Base-by-base conservation (phyloP, 2,888 invertebrate genomes). In the Lycophotia porphyrea region DNA sequence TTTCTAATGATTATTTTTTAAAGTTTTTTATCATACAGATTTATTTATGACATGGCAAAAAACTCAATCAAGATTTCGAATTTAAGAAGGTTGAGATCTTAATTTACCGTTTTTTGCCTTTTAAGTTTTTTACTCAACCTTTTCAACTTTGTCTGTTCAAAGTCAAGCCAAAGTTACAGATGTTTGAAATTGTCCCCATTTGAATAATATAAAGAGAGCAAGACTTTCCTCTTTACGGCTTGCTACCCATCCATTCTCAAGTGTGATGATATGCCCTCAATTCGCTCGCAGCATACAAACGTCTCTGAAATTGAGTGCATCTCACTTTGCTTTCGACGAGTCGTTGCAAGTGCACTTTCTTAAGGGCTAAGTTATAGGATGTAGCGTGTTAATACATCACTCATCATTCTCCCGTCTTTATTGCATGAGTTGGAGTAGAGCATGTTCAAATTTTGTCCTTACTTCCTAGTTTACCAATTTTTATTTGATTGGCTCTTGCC, bases 251-350 rank as follows among this genome's bases (percentile, higher is more conserved):
- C 2, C 39, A 55, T 60, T 80, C 52, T 34, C 42, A 65, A 42
- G 81, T 72, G 65, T 58, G 67, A 64, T 64, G 68, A 31, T 65
- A 31, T n/a, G 85, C 27, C 73, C 85, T 69, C 85, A 63, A 84
- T 84, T 58, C 52, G 42, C 31, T 34, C 65, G 64, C 68, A 42
- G 55, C 75, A 80, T 78, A 74, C 76, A 72, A 76, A 68, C 61
- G 42, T 39, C 65, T 75, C 73, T 55, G 47, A 72, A 65, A 76
- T 80, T 58, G 68, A 76, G 77, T 73, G 73, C 81, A 71, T 63
- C 72, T 76, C 68, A 67, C 63, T 66, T 69, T 69, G 55, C 71
- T 65, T 71, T 80, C 72, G 18, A n/a, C 63, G 27, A 21, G 58
- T 39, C 39, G 39, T 58, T 81, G 55, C 67, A 73, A 76, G 36